Evolutionary conservation across 2,797 vertebrate species (phyloP).

Genomic region (Phataginus tetradactyla): DNA sequence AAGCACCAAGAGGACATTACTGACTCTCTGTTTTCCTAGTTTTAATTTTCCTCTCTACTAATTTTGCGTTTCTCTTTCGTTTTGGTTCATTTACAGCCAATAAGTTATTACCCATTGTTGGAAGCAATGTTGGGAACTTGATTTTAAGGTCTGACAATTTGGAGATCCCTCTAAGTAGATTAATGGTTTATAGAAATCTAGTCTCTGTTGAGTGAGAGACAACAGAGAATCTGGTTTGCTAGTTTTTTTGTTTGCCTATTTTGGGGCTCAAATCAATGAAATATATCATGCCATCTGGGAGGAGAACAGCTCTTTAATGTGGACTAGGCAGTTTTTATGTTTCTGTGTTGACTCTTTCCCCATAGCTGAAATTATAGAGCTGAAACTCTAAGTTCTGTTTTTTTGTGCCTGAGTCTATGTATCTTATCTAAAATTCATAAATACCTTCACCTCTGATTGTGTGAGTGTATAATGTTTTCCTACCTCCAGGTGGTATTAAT

Average conservation of each 20-base stretch:
- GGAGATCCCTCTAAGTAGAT: constrained; percentile 51
- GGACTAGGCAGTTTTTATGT: neutral
- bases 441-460: neutral
- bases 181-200: constrained; percentile 49
- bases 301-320: constrained; percentile 33
- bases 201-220: neutral
- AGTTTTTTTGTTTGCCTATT: neutral
- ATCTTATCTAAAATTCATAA: neutral
- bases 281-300: neutral
- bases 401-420: neutral
- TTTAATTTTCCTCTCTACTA: constrained; percentile 67
- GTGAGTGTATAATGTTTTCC: neutral
- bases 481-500: neutral
- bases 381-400: neutral
- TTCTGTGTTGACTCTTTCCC: constrained; percentile 4
- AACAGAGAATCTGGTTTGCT: constrained; percentile 39
- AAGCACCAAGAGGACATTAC: constrained; percentile 5
- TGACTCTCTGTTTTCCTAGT: constrained; percentile 29
- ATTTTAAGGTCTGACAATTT: constrained; percentile 62
- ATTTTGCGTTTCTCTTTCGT: constrained; percentile 47
- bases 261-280: constrained; percentile 44
- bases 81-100: constrained; percentile 60
- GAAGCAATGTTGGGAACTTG: constrained; percentile 23
- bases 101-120: constrained; percentile 57
- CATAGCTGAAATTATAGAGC: constrained; percentile 6